Base-by-base conservation (phyloP, 2,113 vertebrate species). In the Struthidea cinerea region DNA sequence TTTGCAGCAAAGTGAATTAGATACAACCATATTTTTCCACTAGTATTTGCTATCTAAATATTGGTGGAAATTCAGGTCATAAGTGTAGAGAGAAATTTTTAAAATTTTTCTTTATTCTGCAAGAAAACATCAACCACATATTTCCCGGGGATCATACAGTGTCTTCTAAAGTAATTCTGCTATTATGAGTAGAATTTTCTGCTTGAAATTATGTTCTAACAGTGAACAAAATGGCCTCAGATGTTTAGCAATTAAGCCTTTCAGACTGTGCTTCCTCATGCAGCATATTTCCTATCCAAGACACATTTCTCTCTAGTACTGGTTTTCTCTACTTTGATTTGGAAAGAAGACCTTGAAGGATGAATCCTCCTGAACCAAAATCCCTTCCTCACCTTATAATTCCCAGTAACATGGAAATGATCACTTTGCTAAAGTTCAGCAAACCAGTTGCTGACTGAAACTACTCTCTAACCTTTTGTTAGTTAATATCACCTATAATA, bases 1-100 rank as follows among this genome's bases (percentile, higher is more conserved):
- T 96, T 18, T 10, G n/a, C 53, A 64, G 80, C 16, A 78, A 92
- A 64, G 44, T 78, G 24, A 95, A 85, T 32, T 59, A 84, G 28
- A 69, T 65, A 46, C 28, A 96, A 70, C 24, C 4, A 11, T 61
- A 75, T 59, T 76, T 91, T 5, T 61, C 35, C 28, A 63, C 16
- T 46, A n/a, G 5, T 52, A 21, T 78, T 88, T 55, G 5, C 42
- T 24, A 21, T 64, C 30, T 68, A 77, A 96, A 69, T 93, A 75
- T 53, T 92, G 21, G 64, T 50, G 41, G 59, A 94, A 91, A 37
- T 32, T 47, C 22, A 78, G 16, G 26, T 60, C 6, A 9, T 47
- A 88, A 82, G 15, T 35, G 7, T 20, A 74, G 39, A n/a, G 75
- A 68, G 16, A 37, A 12, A 23, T 33, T 33, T 56, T 35, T 1